A percentile compares a stretch with the other conserved stretches of the same genome.
Evolutionary conservation across 2,113 vertebrate species (phyloP).

Genomic region (Bungarus multicinctus): DNA sequence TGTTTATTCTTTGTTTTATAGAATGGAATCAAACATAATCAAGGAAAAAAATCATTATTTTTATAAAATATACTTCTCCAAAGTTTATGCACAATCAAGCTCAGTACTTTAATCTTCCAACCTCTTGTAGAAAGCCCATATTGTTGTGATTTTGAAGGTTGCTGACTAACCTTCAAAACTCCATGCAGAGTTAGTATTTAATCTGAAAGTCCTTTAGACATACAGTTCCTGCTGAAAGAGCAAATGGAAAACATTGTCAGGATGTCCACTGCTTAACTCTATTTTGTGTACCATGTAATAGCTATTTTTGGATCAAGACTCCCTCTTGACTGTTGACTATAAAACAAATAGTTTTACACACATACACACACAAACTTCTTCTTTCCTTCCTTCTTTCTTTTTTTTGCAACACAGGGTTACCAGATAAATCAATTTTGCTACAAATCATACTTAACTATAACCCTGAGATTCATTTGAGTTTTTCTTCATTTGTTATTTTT

Average conservation of each 20-base stretch:
- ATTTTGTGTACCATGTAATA: not conserved
- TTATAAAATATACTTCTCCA: not conserved
- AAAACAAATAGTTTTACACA: not conserved
- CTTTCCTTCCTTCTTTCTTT: too few species aligned
- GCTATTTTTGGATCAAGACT: not conserved
- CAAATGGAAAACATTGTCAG: not conserved
- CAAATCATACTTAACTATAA: not conserved
- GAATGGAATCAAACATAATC: not conserved
- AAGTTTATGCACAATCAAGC: not conserved
- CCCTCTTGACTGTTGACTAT: not conserved
- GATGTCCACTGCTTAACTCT: not conserved
- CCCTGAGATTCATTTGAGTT: not conserved
- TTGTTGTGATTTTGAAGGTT: not conserved
- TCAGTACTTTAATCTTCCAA: not conserved
- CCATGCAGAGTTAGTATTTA: not conserved
- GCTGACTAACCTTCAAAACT: too few species aligned
- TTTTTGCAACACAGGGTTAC: not conserved
- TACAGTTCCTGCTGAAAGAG: not conserved
- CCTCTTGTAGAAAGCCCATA: not conserved
- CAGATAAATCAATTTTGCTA: not conserved
- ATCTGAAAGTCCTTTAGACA: not conserved
- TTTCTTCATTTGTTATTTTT: not conserved
- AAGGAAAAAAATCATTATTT: not conserved
- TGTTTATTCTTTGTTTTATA: not conserved
- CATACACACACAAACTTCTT: too few species aligned